Conservation (phyloP, 2,797 vertebrate genomes). For the Lepus townsendii region DNA sequence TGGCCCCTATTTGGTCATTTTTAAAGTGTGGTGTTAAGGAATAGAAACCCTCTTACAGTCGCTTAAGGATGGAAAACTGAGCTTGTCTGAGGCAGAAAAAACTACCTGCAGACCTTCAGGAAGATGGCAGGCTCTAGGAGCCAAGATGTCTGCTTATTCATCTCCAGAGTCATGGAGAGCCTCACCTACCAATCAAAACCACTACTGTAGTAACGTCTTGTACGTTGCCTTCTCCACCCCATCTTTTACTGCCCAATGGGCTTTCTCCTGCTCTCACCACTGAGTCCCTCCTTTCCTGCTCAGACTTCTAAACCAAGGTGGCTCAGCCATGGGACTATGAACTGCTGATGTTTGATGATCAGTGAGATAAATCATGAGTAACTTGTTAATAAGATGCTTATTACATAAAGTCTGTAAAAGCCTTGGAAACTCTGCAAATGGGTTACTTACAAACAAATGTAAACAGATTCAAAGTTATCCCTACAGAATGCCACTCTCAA, state of each 20-base stretch:
- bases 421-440: background rate
- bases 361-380: background rate
- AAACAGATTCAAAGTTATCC: background rate
- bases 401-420: background rate
- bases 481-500: background rate
- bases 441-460: slow-evolving; percentile 29
- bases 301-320: background rate
- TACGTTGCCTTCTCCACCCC: background rate
- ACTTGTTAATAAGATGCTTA: background rate
- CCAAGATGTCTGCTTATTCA: background rate
- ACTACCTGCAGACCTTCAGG: background rate
- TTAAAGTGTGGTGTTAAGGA: background rate
- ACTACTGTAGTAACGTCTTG: background rate
- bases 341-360: background rate
- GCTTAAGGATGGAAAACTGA: background rate
- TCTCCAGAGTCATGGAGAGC: background rate
- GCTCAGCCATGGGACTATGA: background rate
- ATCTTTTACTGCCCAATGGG: no score
- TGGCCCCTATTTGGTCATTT: background rate
- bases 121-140: background rate
- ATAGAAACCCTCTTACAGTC: background rate
- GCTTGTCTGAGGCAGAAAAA: background rate
- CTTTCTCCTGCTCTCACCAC: no score
- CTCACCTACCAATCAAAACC: background rate
- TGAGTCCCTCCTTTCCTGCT: background rate